Evolutionary conservation across 2,797 vertebrate species (phyloP), one percentile per base, ranked within the genome.

Genomic region (Gambusia yucatana): DNA sequence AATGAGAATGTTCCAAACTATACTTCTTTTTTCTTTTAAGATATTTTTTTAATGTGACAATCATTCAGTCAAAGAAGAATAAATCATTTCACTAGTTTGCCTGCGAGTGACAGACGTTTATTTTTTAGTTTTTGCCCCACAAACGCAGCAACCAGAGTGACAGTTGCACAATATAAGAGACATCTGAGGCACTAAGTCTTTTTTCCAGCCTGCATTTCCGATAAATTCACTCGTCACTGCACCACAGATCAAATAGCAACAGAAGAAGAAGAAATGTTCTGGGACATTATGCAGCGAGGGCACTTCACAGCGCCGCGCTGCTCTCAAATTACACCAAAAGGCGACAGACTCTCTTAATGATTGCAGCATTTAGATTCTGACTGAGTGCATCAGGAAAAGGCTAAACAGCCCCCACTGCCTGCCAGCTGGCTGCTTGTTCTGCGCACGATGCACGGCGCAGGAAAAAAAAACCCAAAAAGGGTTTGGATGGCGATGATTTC

Each of bases 351-450:
- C 75, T 52, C 50, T 52, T 91, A 82, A 88, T 88, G 84, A 88
- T 87, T 80, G 77, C 87, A 87, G 85, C 74, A 25, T 87, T 86
- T 89, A 71, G 79, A 75, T 77, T 83, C 79, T 82, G 80, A 79
- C 76, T 80, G 85, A 77, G 80, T 52, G 80, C 77, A 73, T 80
- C 72, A 82, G 85, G 76, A 87, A 83, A 44, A 84, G 78, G 72
- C 74, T 78, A 75, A 76, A 78, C 76, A 55, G 85, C 79, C 25
- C 44, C 44, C 75, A 30, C 78, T 72, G 75, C 77, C 30, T 81
- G 83, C 81, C 91, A 90, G 84, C 90, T 90, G 89, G 75, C 67
- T 59, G 71, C 25, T 80, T 81, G 52, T 87, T 91, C 84, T 88
- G 83, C 41, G 20, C 83, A 82, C 76, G 67, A 83, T 77, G 67